phyloP scores from a whole-genome alignment of 2,797 vertebrate species.

The Huso huso region DNA sequence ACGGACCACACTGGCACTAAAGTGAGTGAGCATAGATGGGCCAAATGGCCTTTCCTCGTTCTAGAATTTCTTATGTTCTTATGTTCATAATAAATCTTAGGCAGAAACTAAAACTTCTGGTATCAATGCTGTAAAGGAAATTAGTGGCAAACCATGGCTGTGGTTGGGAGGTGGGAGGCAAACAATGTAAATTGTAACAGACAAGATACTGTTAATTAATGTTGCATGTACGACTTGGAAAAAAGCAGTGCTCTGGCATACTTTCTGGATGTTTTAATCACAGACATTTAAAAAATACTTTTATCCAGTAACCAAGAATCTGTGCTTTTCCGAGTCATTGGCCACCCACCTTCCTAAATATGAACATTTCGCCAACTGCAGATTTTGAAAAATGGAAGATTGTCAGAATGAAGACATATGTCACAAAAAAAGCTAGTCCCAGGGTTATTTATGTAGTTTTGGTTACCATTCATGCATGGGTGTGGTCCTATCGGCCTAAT shows the following conservation, averaged over 20 bases:
- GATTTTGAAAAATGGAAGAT: background rate
- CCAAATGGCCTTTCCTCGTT: too few species aligned
- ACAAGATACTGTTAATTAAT: background rate
- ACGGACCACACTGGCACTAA: too few species aligned
- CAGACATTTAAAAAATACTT: background rate
- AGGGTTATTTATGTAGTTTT: background rate
- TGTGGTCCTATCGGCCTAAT: too few species aligned
- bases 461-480: too few species aligned
- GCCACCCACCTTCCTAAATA: constrained; percentile 10
- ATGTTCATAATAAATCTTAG: background rate
- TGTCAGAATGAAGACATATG: constrained; percentile 3
- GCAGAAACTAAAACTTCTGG: constrained; percentile 1
- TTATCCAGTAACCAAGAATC: constrained; percentile 1
- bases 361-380: background rate
- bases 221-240: constrained; percentile 7
- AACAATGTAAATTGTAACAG: constrained; percentile 6
- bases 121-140: background rate
- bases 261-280: background rate
- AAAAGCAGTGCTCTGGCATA: constrained; percentile 6
- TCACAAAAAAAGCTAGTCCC: background rate
- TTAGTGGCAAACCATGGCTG: background rate
- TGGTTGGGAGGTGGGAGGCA: background rate
- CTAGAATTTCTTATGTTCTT: too few species aligned
- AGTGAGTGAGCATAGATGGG: too few species aligned
- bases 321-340: background rate